phyloP scores from a whole-genome alignment of 1,140 invertebrate species.

The Neuroterus valhalla region DNA sequence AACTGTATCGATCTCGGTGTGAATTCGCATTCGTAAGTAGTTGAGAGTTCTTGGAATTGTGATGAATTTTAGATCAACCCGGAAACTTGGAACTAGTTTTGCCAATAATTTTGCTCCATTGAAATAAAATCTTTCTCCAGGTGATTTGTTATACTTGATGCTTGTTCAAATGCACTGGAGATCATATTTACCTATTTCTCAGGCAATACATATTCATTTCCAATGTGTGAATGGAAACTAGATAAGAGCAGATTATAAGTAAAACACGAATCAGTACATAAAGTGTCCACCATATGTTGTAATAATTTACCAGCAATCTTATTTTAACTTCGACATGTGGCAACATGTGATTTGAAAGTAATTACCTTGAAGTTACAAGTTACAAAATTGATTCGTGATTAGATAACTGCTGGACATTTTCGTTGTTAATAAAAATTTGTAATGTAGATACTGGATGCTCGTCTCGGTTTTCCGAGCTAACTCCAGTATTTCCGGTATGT shows the following conservation, averaged over 20 bases:
- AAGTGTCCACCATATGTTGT: constrained; percentile 1
- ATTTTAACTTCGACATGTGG: background rate
- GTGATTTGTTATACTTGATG: background rate
- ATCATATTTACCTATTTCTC: too few species aligned
- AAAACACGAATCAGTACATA: background rate
- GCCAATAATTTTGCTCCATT: background rate
- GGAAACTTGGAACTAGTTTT: background rate
- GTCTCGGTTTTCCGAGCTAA: constrained; percentile 36
- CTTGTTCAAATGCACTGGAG: background rate
- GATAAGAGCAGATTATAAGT: background rate
- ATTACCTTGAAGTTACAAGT: constrained; percentile 12
- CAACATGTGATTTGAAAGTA: constrained; percentile 21
- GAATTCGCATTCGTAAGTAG: too few species aligned
- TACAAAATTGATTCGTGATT: background rate
- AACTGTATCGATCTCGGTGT: too few species aligned
- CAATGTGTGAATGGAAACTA: background rate
- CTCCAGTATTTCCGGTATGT: constrained; percentile 57
- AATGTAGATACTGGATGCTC: background rate
- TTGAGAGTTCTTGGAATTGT: background rate
- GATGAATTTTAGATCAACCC: background rate
- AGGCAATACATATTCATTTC: background rate
- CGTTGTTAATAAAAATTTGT: constrained; percentile 37
- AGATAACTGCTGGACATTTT: background rate
- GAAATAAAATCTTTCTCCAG: background rate
- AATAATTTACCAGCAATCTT: constrained; percentile 16